Base-by-base conservation (phyloP, 1,140 invertebrate species). In the Calosoma granatense region DNA sequence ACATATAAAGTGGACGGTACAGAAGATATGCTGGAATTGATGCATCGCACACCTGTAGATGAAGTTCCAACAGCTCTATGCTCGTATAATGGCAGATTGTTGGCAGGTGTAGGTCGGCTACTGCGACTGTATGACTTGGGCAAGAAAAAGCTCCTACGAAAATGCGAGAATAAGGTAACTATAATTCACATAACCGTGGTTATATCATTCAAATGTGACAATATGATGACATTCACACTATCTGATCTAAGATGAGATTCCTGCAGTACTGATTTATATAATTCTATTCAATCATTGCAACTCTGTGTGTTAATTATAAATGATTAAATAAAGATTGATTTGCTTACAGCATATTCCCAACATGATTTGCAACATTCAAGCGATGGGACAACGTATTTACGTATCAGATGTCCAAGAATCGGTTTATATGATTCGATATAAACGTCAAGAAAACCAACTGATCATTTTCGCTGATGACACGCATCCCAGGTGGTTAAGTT, bases 401-500 rank as follows among this genome's bases (percentile, higher is more conserved):
- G 96, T 96, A 0, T 86, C 89, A 0, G 97, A 99, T 73, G 87
- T 98, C 0, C 95, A 99, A 71, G 97, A 99, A 70, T 97, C 94
- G 22, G 88, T 99, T 12, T 96, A 95, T 69, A 97, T 95, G 70
- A 81, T 99, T 0, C 83, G 94, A 23, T 99, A 99, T 73, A 95
- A 94, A 69, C 81, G 93, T 23, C 82, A 88, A 58, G 97, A 98
- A 70, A 99, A 99, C 76, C 95, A 98, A 66, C 76, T 99, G 36
- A 94, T 98, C 26, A 91, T 99, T 41, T 99, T 99, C 74, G 93
- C 95, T 2, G 97, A 99, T 73, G 97, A 99, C 66, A 97, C 94
- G 0, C 89, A 92, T 76, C 97, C 97, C 0, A 78, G 96, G 53
- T 99, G 93, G 91, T 86, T 98, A 1, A 98, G 95, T 0, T 86